phyloP scores from a whole-genome alignment of 2,797 vertebrate genomes.

The Sylvilagus floridanus region DNA sequence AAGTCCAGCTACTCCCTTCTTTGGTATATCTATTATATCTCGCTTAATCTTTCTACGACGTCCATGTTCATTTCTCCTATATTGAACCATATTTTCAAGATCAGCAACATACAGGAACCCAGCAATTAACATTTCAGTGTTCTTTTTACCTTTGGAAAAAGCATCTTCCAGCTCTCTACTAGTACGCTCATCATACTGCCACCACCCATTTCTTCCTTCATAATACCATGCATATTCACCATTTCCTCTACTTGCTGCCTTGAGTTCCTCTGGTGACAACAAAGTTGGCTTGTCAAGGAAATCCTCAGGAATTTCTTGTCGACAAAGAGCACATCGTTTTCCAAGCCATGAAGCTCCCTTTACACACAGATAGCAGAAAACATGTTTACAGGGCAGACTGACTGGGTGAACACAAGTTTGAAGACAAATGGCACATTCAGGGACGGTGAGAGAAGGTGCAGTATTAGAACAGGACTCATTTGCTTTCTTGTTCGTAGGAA shows the following conservation, averaged over 20 bases:
- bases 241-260: conserved; percentile 92
- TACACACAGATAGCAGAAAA: conserved; percentile 98
- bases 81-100: conserved; percentile 98
- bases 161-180: conserved; percentile 97
- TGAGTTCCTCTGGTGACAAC: conserved; percentile 95
- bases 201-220: conserved; percentile 99
- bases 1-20: conserved; percentile 97
- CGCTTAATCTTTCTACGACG: conserved; percentile 97
- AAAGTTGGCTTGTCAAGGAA: conserved; percentile 97
- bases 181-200: conserved; percentile 98
- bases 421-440: conserved; percentile 97
- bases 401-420: conserved; percentile 97
- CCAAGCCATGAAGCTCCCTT: conserved; percentile 99
- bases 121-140: conserved; percentile 97
- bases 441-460: conserved; percentile 92
- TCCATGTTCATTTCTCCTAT: conserved; percentile 96
- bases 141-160: conserved; percentile 95
- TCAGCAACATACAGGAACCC: conserved; percentile 98
- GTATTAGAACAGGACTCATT: conserved; percentile 89
- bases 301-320: conserved; percentile 97
- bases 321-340: conserved; percentile 96
- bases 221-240: conserved; percentile 97
- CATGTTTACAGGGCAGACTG: conserved; percentile 95
- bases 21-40: conserved; percentile 94
- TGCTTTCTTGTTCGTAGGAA: conserved; percentile 91